Conservation (phyloP, 2,113 vertebrate species). For the Thunnus maccoyii region DNA sequence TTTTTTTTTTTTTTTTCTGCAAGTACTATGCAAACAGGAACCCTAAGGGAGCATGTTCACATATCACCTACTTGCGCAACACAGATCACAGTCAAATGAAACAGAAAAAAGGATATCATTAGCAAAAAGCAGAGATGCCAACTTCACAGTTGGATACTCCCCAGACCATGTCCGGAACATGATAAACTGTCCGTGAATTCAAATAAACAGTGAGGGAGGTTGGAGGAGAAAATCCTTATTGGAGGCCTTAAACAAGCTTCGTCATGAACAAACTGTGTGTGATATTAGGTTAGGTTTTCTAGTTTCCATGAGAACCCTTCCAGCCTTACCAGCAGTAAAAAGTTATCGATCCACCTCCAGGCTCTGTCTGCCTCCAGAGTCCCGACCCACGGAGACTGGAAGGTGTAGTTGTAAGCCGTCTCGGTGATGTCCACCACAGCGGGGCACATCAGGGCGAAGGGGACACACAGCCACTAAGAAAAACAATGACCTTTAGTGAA, state of each 20-base stretch:
- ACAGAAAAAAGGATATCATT: too few species aligned
- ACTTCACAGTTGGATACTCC: not conserved
- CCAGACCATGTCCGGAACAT: not conserved
- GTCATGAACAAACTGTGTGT: not conserved
- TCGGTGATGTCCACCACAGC: conserved; percentile 65
- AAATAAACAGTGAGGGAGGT: not conserved
- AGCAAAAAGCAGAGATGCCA: not conserved
- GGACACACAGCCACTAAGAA: conserved; percentile 75
- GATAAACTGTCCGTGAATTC: not conserved
- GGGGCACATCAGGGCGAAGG: conserved; percentile 69
- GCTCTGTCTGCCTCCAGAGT: conserved; percentile 58
- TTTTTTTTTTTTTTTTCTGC: not conserved
- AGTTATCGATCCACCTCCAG: conserved; percentile 79
- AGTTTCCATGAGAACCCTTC: not conserved
- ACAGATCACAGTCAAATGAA: not conserved
- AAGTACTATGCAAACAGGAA: not conserved
- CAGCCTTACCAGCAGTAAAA: conserved; percentile 70
- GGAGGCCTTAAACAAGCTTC: not conserved
- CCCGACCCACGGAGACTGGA: conserved; percentile 74
- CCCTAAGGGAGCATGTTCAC: not conserved
- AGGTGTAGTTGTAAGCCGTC: conserved; percentile 72
- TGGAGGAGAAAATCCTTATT: not conserved
- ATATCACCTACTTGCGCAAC: conserved; percentile 6
- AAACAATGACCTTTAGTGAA: not conserved
- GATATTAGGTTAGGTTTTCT: too few species aligned